Percentiles rank a stretch among this genome's conserved stretches.
phyloP scores from a whole-genome alignment of 2,797 vertebrate genomes.

The Picus viridis region DNA sequence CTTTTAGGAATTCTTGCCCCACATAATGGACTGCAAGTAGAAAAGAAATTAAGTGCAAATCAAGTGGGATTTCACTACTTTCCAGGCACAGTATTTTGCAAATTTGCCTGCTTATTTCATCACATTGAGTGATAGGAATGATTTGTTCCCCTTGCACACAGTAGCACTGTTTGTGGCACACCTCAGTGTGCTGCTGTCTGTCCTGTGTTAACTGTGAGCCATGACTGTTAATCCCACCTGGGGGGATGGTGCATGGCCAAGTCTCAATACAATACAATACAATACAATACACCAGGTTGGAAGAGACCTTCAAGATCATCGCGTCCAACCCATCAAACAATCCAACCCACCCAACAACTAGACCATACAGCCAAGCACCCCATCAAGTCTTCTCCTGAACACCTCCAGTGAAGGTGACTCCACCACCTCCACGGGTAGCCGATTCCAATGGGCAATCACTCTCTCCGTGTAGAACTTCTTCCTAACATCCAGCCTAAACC shows the following conservation, averaged over 20 bases:
- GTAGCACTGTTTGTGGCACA: accelerated
- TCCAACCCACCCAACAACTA: no score
- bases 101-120: neutral
- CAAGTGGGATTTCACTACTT: neutral
- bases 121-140: accelerated
- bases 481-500: no score
- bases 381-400: no score
- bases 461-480: no score
- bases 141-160: accelerated
- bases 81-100: neutral
- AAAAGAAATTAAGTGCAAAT: neutral
- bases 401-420: no score
- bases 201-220: neutral
- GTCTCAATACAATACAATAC: no score
- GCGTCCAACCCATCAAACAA: no score
- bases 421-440: no score
- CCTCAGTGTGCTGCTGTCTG: neutral
- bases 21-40: neutral
- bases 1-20: neutral
- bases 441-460: no score
- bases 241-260: neutral
- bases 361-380: no score
- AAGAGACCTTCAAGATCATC: no score
- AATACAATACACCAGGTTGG: no score
- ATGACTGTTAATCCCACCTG: neutral